Conservation (phyloP, 2,888 invertebrate genomes). For the Tridacna gigas region DNA sequence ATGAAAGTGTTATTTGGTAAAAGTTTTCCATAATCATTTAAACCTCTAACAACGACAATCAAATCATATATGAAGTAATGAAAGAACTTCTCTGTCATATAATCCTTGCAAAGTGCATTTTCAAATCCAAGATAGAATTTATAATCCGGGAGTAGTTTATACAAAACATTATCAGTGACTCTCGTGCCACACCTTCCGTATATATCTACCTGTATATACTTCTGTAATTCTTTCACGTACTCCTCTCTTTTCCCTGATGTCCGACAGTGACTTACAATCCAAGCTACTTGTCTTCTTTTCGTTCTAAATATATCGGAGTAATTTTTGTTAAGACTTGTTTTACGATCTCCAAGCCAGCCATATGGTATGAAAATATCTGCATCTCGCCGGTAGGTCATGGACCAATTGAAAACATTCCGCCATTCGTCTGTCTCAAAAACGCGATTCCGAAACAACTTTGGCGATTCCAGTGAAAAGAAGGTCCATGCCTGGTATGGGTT, state of each 20-base stretch:
- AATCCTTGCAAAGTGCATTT: background rate
- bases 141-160: background rate
- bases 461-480: constrained; percentile 47
- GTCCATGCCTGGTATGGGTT: constrained; percentile 49
- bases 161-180: background rate
- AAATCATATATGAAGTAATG: background rate
- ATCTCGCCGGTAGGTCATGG: constrained; percentile 8
- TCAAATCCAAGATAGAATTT: constrained; percentile 4
- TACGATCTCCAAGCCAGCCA: background rate
- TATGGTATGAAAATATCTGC: constrained; percentile 12
- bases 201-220: constrained; percentile 8
- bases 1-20: constrained; percentile 9
- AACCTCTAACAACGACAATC: background rate
- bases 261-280: constrained; percentile 4
- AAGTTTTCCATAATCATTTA: background rate
- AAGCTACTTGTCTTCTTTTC: background rate
- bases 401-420: constrained; percentile 9
- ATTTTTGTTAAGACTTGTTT: background rate
- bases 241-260: background rate
- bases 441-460: constrained; percentile 9
- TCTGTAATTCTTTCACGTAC: background rate
- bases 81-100: constrained; percentile 9
- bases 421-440: background rate
- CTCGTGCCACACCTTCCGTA: background rate
- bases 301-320: constrained; percentile 1